phyloP scores from a whole-genome alignment of 2,888 invertebrate genomes.

The Eupithecia pulchellata region DNA sequence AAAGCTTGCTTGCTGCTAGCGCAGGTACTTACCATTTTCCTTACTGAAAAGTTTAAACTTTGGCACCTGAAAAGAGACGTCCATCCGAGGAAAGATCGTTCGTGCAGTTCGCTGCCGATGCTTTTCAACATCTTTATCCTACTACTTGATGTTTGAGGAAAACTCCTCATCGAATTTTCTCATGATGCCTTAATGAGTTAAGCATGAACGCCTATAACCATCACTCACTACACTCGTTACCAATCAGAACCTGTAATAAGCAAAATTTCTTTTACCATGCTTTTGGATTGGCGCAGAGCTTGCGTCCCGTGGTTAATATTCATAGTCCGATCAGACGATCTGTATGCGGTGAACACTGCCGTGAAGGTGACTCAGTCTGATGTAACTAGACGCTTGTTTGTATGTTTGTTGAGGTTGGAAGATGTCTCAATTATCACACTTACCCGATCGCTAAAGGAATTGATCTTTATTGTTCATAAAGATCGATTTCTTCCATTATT shows the following conservation, averaged over 20 bases:
- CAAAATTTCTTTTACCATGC: constrained; percentile 4
- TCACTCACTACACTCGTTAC: not conserved
- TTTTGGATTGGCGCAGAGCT: not conserved
- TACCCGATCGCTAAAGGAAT: not conserved
- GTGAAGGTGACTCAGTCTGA: constrained; percentile 54
- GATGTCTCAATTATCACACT: constrained; percentile 8
- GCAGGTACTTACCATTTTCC: not conserved
- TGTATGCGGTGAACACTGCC: constrained; percentile 66
- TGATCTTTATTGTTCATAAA: not conserved
- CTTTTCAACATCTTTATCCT: not conserved
- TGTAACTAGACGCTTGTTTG: constrained; percentile 15
- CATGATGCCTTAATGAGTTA: not conserved
- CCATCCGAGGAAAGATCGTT: not conserved
- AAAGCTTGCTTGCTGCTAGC: not conserved
- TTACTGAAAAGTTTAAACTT: not conserved
- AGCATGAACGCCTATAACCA: not conserved
- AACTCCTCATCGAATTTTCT: not conserved
- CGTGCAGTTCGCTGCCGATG: not conserved
- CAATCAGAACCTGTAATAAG: not conserved
- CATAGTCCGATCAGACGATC: constrained; percentile 61
- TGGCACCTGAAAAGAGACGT: not conserved
- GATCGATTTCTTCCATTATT: not conserved
- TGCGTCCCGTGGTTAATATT: constrained; percentile 36
- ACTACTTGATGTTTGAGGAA: not conserved
- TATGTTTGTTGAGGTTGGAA: constrained; percentile 8